These are phyloP conservation scores for Leptogaster cylindrica DNA, from an alignment of 2,888 invertebrate species.

Conservation along the genomic window DNA sequence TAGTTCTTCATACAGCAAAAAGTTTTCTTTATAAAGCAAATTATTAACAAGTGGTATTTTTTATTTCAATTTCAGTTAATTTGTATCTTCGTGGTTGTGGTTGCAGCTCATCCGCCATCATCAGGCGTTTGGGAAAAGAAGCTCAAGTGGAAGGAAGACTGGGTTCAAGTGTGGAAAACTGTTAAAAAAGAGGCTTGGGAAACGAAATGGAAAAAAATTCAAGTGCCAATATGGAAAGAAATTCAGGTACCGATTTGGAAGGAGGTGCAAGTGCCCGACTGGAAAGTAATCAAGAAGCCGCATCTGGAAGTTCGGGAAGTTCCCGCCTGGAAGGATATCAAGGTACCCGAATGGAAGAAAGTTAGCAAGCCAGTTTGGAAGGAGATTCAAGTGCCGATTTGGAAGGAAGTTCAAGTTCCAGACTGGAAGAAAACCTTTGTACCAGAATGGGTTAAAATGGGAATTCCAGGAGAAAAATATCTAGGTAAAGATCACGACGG, in stretches of 20 bases:
- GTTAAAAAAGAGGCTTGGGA: conserved; percentile 78
- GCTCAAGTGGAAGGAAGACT: conserved; percentile 82
- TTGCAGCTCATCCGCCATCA: conserved; percentile 62
- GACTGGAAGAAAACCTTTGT: conserved; percentile 72
- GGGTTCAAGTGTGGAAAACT: conserved; percentile 73
- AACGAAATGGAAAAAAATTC: conserved; percentile 77
- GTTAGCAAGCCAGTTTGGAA: conserved; percentile 64
- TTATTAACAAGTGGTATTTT: neutral
- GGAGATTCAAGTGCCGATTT: conserved; percentile 77
- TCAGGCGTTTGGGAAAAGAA: conserved; percentile 82
- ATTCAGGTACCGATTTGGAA: conserved; percentile 78
- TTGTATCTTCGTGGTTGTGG: conserved; percentile 58
- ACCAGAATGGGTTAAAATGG: conserved; percentile 68
- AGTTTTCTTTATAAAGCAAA: neutral
- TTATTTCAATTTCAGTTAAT: conserved; percentile 53
- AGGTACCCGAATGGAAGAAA: conserved; percentile 72
- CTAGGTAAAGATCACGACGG: conserved; percentile 82
- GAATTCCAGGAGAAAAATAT: conserved; percentile 80
- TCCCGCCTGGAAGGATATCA: conserved; percentile 75
- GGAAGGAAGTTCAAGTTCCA: conserved; percentile 67
- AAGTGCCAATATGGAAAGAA: conserved; percentile 80
- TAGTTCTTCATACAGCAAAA: too few relatives aligned
- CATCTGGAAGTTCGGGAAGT: conserved; percentile 74
- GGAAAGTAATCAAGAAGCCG: conserved; percentile 70
- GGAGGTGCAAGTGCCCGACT: conserved; percentile 73